Base-by-base conservation (phyloP, 2,113 vertebrate genomes). In the Pseudonaja textilis region DNA sequence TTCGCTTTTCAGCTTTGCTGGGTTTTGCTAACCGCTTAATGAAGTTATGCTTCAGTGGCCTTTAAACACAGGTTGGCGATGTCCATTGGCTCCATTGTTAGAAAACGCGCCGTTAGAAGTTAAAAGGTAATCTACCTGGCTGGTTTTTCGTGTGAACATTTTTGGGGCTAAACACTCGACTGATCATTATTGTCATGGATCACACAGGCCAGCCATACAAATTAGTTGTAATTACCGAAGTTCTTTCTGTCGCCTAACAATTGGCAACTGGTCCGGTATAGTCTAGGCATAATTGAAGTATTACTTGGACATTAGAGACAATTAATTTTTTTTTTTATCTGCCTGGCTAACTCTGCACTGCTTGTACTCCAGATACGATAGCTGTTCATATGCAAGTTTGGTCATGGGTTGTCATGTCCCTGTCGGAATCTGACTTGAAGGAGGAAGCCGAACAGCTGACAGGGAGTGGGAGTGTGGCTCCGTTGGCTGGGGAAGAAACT, bases 11-110 rank as follows among this genome's bases (percentile, higher is more conserved):
- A 89, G 74, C 56, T 89, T 86, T 96, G 95, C 93, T 94, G 93
- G 57, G 94, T 95, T 93, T 95, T 89, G 8, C 59, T n/a, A 89
- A 92, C 85, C 25, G 85, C 57, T 95, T 95, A 94, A 95, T 95
- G 94, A 94, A 95, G 94, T 92, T 39, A 81, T 0, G 90, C 90
- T 95, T 90, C 54, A 74, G 42, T 42, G n/a, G 91, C 47, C 56
- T 85, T 92, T 95, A 64, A 69, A 34, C 18, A 12, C 18, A 39
- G 6, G 0, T 10, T 93, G 94, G 92, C 92, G 89, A 95, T 94
- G 91, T 50, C 92, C 94, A 64, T 90, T 64, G 87, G 0, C 85
- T 81, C 89, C 90, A 93, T 81, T 91, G 95, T 95, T 34, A 89
- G 88, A 64, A 92, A 86, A 12, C 91, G 94, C 85, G 95, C 29